Percentiles rank a stretch among this genome's conserved stretches.
These are phyloP conservation scores for Dione juno DNA, from an alignment of 2,888 invertebrate genomes.

Conservation along the genomic window DNA sequence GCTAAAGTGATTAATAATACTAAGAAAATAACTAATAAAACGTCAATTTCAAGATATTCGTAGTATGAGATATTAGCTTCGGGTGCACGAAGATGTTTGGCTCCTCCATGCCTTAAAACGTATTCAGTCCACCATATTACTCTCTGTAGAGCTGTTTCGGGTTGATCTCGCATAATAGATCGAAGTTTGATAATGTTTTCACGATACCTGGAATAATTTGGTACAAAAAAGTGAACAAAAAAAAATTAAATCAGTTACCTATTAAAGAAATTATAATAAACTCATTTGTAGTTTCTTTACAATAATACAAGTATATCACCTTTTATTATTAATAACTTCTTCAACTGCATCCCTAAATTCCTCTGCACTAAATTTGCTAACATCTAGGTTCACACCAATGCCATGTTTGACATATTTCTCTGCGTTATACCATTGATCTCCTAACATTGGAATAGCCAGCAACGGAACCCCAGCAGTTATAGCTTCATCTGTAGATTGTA, in stretches of 20 bases:
- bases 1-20: neutral
- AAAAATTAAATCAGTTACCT: too few relatives aligned
- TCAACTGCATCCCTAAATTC: conserved; percentile 53
- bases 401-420: conserved; percentile 57
- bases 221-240: too few relatives aligned
- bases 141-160: conserved; percentile 62
- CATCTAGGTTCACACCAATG: conserved; percentile 57
- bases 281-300: neutral
- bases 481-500: conserved; percentile 76
- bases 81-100: conserved; percentile 61
- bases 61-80: conserved; percentile 54
- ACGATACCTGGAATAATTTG: conserved; percentile 48
- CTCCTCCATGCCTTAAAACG: conserved; percentile 62
- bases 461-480: conserved; percentile 70
- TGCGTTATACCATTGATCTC: conserved; percentile 72
- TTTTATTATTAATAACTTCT: conserved; percentile 54
- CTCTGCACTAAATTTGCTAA: conserved; percentile 55
- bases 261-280: neutral
- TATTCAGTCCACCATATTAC: conserved; percentile 76
- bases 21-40: conserved; percentile 15
- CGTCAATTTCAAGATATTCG: conserved; percentile 28
- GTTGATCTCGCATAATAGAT: conserved; percentile 61
- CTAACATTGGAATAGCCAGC: conserved; percentile 69
- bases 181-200: conserved; percentile 52
- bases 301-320: conserved; percentile 46